phyloP scores from a whole-genome alignment of 2,888 invertebrate species.

The Torymus tubicola region DNA sequence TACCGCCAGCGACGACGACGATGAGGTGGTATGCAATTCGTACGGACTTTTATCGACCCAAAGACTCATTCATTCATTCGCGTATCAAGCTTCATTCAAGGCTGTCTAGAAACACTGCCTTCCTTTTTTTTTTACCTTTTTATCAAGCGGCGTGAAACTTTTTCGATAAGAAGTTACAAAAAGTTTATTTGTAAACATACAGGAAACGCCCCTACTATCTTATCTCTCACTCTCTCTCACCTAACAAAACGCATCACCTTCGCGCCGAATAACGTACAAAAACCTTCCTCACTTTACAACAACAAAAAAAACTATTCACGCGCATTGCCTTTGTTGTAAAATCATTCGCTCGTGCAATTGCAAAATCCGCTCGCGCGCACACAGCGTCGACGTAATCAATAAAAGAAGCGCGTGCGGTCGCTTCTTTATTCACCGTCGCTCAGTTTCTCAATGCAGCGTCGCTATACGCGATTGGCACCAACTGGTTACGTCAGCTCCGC shows the following conservation, averaged over 20 bases:
- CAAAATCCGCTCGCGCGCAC: slow-evolving; percentile 21
- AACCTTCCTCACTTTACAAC: no score
- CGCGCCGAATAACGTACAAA: no score
- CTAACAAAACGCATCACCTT: no score
- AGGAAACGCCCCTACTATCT: neutral
- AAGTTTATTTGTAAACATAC: neutral
- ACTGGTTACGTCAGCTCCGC: slow-evolving; percentile 65
- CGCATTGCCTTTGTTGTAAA: no score
- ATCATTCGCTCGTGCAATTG: slow-evolving; percentile 1
- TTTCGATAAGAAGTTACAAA: no score
- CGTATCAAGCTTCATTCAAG: slow-evolving; percentile 31
- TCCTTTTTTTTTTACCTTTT: neutral
- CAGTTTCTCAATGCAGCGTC: slow-evolving; percentile 31
- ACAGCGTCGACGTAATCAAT: slow-evolving; percentile 40
- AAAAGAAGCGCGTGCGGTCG: slow-evolving; percentile 34
- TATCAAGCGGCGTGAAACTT: neutral
- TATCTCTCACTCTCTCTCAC: neutral
- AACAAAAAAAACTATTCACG: no score
- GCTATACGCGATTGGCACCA: slow-evolving; percentile 62
- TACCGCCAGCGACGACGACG: neutral
- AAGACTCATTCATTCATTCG: slow-evolving; percentile 33
- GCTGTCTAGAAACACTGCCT: slow-evolving; percentile 11
- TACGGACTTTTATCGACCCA: slow-evolving; percentile 10
- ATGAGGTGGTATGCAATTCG: neutral
- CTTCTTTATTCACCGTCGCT: slow-evolving; percentile 39